Evolutionary conservation across 2,888 invertebrate genomes (phyloP).

Genomic region (Nemurella pictetii): DNA sequence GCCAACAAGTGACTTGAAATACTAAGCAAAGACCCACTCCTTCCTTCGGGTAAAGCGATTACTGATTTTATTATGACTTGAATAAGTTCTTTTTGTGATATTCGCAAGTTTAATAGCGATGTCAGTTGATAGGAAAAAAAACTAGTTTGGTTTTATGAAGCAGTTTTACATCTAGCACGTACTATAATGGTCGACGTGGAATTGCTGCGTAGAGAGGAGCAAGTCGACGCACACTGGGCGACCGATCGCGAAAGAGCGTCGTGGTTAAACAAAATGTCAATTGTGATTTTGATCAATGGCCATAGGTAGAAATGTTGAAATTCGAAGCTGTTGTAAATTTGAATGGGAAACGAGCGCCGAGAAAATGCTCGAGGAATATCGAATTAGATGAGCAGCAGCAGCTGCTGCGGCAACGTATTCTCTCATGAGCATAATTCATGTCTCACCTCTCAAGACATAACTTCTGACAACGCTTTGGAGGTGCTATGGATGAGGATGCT

Average conservation of each 20-base stretch:
- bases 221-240: not conserved
- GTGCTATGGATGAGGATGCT: too few relatives aligned
- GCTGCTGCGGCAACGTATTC: not conserved
- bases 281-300: not conserved
- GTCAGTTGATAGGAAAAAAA: not conserved
- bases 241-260: not conserved
- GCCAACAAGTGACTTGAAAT: not conserved
- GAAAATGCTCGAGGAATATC: not conserved
- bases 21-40: not conserved
- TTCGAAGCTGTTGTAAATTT: not conserved
- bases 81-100: not conserved
- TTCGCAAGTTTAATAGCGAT: not conserved
- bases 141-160: not conserved
- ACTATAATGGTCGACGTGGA: not conserved
- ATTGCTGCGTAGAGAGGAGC: not conserved
- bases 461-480: too few relatives aligned
- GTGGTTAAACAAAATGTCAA: not conserved
- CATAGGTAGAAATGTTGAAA: not conserved
- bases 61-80: not conserved
- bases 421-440: not conserved
- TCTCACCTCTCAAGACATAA: not conserved
- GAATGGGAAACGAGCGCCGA: not conserved
- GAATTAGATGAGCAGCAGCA: not conserved
- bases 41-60: not conserved
- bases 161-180: not conserved